These are phyloP conservation scores for Menidia beryllina DNA, from an alignment of 2,113 vertebrate species.

Conservation along the genomic window DNA sequence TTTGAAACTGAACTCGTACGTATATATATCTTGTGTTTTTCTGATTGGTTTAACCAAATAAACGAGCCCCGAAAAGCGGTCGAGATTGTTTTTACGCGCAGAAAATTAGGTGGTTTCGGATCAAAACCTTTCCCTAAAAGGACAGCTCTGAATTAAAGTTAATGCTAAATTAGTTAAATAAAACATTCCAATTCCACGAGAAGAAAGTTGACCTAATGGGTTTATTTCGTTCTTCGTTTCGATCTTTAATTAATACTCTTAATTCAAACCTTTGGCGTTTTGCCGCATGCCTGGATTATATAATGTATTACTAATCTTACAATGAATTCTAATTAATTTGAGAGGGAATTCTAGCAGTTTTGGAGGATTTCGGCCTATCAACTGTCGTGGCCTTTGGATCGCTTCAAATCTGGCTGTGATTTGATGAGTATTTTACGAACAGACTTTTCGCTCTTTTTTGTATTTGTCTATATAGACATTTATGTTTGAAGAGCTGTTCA, in stretches of 20 bases:
- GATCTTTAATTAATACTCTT: not conserved
- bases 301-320: not conserved
- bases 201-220: not conserved
- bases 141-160: not conserved
- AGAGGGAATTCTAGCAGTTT: not conserved
- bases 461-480: not conserved
- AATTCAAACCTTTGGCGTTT: not conserved
- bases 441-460: not conserved
- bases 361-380: constrained; percentile 5
- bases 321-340: constrained; percentile 20
- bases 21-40: too few relatives aligned
- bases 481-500: not conserved
- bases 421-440: not conserved
- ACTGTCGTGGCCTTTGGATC: constrained; percentile 11
- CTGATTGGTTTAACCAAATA: not conserved
- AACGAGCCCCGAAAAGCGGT: not conserved
- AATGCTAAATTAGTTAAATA: too few relatives aligned
- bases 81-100: too few relatives aligned
- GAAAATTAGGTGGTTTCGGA: not conserved
- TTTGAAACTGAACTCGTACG: too few relatives aligned
- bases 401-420: not conserved
- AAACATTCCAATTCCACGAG: not conserved
- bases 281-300: not conserved
- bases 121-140: too few relatives aligned
- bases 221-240: too few relatives aligned